A percentile compares a stretch with the other conserved stretches of the same genome.
Conservation (phyloP, 2,888 invertebrate species). For the Plusia festucae region DNA sequence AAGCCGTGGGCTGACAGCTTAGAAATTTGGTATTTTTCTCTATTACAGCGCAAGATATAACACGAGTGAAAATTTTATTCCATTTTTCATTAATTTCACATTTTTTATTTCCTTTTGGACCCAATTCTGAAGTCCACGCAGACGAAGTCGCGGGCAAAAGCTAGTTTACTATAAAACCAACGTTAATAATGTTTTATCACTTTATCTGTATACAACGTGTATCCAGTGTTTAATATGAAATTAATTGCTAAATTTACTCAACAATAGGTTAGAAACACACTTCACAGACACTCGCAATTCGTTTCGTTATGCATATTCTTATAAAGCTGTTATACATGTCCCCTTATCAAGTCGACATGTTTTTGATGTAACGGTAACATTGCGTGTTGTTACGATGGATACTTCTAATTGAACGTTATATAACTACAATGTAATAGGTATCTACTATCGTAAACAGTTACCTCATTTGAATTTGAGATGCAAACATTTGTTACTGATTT, state of each 20-base stretch:
- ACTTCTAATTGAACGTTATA: slow-evolving; percentile 67
- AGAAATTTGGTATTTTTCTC: too few species aligned
- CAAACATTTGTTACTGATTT: slow-evolving; percentile 40
- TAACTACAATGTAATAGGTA: slow-evolving; percentile 61
- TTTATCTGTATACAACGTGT: slow-evolving; percentile 44
- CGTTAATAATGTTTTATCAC: slow-evolving; percentile 52
- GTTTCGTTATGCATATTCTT: slow-evolving; percentile 58
- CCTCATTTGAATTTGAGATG: slow-evolving; percentile 40
- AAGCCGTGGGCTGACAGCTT: too few species aligned
- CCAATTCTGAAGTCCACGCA: too few species aligned
- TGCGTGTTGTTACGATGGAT: slow-evolving; percentile 67
- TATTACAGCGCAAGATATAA: too few species aligned
- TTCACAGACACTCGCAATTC: slow-evolving; percentile 57
- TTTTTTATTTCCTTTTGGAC: too few species aligned
- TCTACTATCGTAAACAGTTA: slow-evolving; percentile 41
- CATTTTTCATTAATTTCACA: too few species aligned
- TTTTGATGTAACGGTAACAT: slow-evolving; percentile 68
- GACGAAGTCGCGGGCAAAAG: too few species aligned
- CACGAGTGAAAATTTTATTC: too few species aligned
- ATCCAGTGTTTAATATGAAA: slow-evolving; percentile 58
- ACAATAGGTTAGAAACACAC: slow-evolving; percentile 60
- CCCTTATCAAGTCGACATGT: slow-evolving; percentile 64
- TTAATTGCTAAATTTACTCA: slow-evolving; percentile 55
- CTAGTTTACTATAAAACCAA: slow-evolving; percentile 38
- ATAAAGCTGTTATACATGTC: slow-evolving; percentile 64